phyloP scores from a whole-genome alignment of 2,113 vertebrate species.

The Apistogramma diplotaenia region DNA sequence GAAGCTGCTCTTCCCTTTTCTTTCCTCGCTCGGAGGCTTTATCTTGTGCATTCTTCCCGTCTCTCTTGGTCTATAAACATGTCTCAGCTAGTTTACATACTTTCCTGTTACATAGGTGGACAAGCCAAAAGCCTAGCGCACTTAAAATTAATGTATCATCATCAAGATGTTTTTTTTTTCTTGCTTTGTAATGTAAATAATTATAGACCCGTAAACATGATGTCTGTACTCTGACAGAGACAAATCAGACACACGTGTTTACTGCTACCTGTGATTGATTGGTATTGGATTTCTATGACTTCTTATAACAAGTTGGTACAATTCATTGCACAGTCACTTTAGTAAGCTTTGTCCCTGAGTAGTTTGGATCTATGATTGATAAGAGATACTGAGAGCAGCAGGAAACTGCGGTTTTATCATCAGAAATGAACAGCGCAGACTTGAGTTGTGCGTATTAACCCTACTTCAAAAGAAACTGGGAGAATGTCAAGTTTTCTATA shows the following conservation, averaged over 20 bases:
- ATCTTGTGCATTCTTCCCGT: neutral
- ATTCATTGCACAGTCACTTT: constrained; percentile 16
- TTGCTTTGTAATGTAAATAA: constrained; percentile 29
- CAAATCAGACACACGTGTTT: neutral
- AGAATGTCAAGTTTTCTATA: neutral
- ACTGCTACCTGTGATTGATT: neutral
- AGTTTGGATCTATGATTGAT: neutral
- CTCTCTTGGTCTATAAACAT: constrained; percentile 28
- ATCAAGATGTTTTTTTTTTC: neutral
- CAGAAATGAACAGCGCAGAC: neutral
- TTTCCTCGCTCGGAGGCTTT: neutral
- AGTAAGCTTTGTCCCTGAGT: constrained; percentile 1
- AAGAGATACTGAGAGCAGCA: neutral
- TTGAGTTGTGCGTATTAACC: neutral
- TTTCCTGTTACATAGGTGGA: neutral
- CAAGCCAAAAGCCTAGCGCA: neutral
- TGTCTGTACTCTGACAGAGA: neutral
- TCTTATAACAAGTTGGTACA: constrained; percentile 26
- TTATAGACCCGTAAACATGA: neutral
- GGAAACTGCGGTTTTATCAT: neutral
- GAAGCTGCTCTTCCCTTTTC: constrained; percentile 7
- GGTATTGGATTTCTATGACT: neutral
- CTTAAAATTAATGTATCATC: neutral
- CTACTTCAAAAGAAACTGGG: neutral
- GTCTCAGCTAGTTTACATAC: constrained; percentile 32